Conservation (phyloP, 2,888 invertebrate genomes). For the Anthrax anthrax region DNA sequence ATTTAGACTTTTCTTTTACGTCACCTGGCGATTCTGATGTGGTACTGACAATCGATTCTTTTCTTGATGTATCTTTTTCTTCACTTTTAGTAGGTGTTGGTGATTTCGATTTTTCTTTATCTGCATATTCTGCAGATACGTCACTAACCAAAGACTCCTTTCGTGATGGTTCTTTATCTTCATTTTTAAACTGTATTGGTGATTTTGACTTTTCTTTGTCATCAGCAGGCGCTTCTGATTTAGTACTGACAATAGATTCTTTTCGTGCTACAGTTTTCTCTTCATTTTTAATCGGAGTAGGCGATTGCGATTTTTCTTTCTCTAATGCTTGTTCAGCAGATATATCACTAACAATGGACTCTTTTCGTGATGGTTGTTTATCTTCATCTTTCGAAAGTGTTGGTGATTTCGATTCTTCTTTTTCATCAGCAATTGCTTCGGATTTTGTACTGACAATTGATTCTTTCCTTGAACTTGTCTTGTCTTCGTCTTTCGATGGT, state of each 20-base stretch:
- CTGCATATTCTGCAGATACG: neutral
- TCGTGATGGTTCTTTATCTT: neutral
- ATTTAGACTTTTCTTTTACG: too few relatives aligned
- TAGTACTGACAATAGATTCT: neutral
- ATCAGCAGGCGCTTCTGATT: neutral
- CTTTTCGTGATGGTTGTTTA: neutral
- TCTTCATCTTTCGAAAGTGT: neutral
- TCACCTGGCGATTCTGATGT: too few relatives aligned
- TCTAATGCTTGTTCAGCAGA: neutral
- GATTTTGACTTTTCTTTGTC: neutral
- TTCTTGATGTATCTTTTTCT: neutral
- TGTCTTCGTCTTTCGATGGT: neutral
- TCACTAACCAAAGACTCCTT: slow-evolving; percentile 12
- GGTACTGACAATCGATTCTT: too few relatives aligned
- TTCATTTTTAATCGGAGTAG: slow-evolving; percentile 16
- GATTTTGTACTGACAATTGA: neutral
- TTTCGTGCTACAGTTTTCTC: neutral
- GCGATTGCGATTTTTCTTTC: slow-evolving; percentile 1
- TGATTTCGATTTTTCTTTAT: neutral
- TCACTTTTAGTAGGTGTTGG: neutral
- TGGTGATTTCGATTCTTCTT: neutral
- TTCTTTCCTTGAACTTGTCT: neutral
- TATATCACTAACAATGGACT: slow-evolving; percentile 4
- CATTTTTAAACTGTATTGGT: neutral
- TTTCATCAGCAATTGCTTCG: neutral